A percentile compares a stretch with the other conserved stretches of the same genome.
Evolutionary conservation across 2,797 vertebrate species (phyloP).

Genomic region (Neopelma chrysocephalum): DNA sequence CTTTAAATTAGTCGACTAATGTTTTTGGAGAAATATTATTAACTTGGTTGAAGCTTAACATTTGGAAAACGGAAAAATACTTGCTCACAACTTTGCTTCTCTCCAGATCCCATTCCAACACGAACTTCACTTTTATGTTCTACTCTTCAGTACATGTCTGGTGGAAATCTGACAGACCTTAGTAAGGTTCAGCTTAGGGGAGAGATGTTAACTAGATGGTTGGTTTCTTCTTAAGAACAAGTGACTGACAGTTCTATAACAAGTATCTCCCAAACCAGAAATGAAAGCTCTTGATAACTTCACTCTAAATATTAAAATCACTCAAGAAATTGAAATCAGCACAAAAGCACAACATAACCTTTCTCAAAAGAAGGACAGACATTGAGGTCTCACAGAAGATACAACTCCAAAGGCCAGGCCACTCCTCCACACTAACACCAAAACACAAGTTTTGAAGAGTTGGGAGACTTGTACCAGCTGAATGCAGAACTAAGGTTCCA

Average conservation of each 20-base stretch:
- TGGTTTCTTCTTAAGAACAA: neutral
- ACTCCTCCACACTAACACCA: neutral
- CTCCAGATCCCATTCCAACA: neutral
- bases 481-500: neutral
- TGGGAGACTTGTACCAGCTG: neutral
- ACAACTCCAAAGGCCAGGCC: neutral
- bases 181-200: neutral
- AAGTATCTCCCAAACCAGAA: neutral
- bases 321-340: neutral
- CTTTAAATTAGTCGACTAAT: slow-evolving; percentile 22
- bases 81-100: neutral
- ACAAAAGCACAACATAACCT: neutral
- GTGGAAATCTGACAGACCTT: neutral
- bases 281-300: neutral
- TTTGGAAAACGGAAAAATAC: neutral
- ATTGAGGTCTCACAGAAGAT: neutral
- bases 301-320: neutral
- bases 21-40: slow-evolving; percentile 24
- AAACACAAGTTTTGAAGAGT: neutral
- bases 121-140: neutral
- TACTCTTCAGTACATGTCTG: neutral
- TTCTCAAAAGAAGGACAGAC: neutral
- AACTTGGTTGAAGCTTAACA: neutral
- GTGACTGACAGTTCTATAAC: neutral
- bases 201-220: neutral